These are phyloP conservation scores for Willisornis vidua DNA, from an alignment of 2,113 vertebrate species.

Conservation along the genomic window DNA sequence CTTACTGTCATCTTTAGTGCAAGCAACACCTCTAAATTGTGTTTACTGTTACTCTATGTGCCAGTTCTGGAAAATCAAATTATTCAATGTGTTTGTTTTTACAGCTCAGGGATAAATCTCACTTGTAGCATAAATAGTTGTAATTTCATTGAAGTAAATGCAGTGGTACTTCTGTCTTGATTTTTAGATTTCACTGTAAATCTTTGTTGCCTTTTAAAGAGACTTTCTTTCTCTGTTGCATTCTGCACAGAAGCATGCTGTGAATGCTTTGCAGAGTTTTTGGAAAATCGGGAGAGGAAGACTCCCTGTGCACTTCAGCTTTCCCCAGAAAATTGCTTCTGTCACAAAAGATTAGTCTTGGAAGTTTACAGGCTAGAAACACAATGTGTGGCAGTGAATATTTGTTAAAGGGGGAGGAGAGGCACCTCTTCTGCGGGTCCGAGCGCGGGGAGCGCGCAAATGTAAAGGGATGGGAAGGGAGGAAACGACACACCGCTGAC, in stretches of 20 bases:
- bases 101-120: background rate
- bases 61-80: conserved; percentile 21
- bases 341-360: background rate
- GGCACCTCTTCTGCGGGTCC: background rate
- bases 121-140: background rate
- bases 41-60: background rate
- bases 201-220: background rate
- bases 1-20: background rate
- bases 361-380: background rate
- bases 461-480: background rate
- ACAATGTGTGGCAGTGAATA: background rate
- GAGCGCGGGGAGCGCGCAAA: rapidly evolving
- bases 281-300: background rate
- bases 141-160: background rate
- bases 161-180: background rate
- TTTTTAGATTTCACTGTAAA: background rate
- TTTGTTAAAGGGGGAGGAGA: background rate
- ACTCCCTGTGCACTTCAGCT: background rate
- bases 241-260: background rate
- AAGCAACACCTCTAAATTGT: background rate
- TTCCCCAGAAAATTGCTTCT: background rate
- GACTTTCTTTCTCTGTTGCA: background rate
- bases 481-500: background rate
- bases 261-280: background rate
- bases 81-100: conserved; percentile 11